Base-by-base conservation (phyloP, 2,888 invertebrate species). In the Dryomyza anilis region DNA sequence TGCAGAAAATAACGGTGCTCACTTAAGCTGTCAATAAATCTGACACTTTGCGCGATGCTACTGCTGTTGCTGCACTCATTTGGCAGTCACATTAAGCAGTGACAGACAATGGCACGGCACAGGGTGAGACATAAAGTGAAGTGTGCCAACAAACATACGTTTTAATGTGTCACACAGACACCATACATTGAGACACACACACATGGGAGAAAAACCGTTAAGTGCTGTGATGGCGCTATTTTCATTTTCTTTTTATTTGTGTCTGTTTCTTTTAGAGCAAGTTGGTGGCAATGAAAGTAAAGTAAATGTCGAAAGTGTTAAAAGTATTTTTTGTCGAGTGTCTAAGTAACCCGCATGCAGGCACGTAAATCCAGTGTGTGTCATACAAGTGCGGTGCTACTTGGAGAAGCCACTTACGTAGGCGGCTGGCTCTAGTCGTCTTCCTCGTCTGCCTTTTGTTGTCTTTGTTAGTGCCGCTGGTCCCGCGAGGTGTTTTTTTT, bases 381-480 rank as follows among this genome's bases (percentile, higher is more conserved):
- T 16, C 57, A 29, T 27, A 57, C 57, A 56, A 36, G 43, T 57
- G 57, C 45, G 57, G 43, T 29, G 36, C 25, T 57, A 56, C 57
- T 57, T 27, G 25, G n/a, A n/a, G n/a, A 57, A 39, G 57, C 57
- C 53, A 53, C 53, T 53, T 53, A 29, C n/a, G 33, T 19, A n/a
- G 27, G 29, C 10, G 50, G 8, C 6, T 27, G n/a, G n/a, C n/a
- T n/a, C n/a, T n/a, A n/a, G n/a, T n/a, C n/a, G n/a, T 29, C n/a
- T n/a, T 6, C 12, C 33, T 12, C 33, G 6, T 12, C 33, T 12
- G 33, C 8, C 46, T 7, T 4, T 46, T 19, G 16, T 16, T 46
- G 4, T 46, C 46, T n/a, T 8, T 10, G 2, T 19, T 29, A 25
- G 50, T 25, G 19, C 19, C 25, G 25, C 16, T 23, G 39, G 48